phyloP scores from a whole-genome alignment of 2,888 invertebrate species.

The Eristalis pertinax region DNA sequence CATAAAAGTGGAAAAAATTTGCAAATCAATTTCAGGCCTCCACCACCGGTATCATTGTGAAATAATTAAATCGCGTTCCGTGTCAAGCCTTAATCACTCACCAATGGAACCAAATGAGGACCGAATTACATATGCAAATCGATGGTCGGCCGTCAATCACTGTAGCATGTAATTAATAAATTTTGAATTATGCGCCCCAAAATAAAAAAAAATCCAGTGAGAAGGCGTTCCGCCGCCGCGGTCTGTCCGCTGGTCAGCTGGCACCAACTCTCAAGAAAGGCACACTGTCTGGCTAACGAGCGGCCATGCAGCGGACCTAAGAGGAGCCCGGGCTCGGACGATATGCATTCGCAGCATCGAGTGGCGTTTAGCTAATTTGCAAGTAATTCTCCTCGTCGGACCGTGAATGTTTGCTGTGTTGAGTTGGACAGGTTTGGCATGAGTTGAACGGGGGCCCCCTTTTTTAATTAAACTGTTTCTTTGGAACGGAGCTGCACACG shows the following conservation, averaged over 20 bases:
- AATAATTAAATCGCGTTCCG: too few species aligned
- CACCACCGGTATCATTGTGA: background rate
- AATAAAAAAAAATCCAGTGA: background rate
- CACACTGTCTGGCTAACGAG: too few species aligned
- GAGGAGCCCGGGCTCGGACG: background rate
- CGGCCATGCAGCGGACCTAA: too few species aligned
- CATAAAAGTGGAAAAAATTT: background rate
- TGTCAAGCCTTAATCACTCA: conserved; percentile 11
- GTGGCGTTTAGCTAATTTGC: conserved; percentile 38
- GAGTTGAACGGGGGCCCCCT: background rate
- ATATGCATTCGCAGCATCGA: background rate
- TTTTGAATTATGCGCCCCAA: conserved; percentile 15
- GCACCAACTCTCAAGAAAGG: too few species aligned
- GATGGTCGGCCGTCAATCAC: conserved; percentile 35
- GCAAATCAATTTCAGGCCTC: background rate
- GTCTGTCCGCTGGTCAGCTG: background rate
- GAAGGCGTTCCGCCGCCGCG: conserved; percentile 29
- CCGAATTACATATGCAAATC: conserved; percentile 36
- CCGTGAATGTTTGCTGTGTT: background rate
- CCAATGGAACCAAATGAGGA: conserved; percentile 27
- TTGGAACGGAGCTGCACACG: too few species aligned
- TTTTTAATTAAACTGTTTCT: too few species aligned
- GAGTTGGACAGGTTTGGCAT: background rate
- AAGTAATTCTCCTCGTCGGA: background rate
- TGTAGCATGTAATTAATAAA: conserved; percentile 23